A percentile compares a stretch with the other conserved stretches of the same genome.
phyloP scores from a whole-genome alignment of 92 coral and sea anemone genomes.

The Phymanthus crucifer region DNA sequence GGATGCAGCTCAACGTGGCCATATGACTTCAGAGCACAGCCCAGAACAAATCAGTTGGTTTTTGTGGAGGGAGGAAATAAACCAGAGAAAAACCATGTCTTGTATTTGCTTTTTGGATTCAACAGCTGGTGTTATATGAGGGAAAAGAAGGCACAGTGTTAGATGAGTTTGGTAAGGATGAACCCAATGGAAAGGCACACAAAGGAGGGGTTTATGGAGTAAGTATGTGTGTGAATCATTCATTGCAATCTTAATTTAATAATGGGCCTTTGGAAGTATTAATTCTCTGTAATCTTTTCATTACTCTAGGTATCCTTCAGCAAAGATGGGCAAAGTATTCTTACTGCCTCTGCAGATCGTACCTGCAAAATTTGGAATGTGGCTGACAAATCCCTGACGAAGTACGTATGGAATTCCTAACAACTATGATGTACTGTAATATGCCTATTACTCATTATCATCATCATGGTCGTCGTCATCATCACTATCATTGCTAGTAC shows the following conservation, averaged over 20 bases:
- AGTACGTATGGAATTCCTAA: conserved; percentile 46
- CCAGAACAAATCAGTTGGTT: no score
- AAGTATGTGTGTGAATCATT: conserved; percentile 12
- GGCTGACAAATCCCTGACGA: conserved; percentile 51
- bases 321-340: conserved; percentile 67
- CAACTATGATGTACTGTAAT: neutral
- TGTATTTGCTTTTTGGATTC: neutral
- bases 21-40: no score
- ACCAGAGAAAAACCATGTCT: no score
- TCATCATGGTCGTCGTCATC: no score
- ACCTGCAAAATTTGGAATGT: conserved; percentile 94
- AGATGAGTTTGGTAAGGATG: conserved; percentile 50
- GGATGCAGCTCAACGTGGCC: no score
- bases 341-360: conserved; percentile 94
- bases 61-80: no score
- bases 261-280: no score
- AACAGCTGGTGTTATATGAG: conserved; percentile 69
- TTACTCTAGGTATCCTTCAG: conserved; percentile 76
- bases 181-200: conserved; percentile 58
- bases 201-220: conserved; percentile 84
- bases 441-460: neutral
- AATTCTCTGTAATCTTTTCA: no score
- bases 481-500: no score
- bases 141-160: conserved; percentile 74
- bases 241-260: neutral